Percentiles rank a stretch among this genome's conserved stretches.
Evolutionary conservation across 2,113 vertebrate species (phyloP).

Genomic region (Lophura nycthemera): DNA sequence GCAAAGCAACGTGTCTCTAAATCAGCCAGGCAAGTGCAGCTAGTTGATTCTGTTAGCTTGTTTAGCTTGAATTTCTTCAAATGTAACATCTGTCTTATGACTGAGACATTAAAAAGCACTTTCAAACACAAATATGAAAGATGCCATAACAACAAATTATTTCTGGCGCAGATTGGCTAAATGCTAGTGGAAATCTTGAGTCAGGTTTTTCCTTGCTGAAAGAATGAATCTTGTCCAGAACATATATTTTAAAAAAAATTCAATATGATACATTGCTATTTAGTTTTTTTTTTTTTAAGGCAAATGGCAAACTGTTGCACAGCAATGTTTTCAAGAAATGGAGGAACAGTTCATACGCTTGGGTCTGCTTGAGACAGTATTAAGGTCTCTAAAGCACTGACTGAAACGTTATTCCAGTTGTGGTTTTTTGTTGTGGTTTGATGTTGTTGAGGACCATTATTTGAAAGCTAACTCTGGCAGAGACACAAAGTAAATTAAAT

Average conservation of each 20-base stretch:
- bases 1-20: background rate
- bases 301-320: background rate
- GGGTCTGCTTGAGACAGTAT: background rate
- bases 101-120: background rate
- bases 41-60: background rate
- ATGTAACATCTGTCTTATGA: background rate
- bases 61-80: slow-evolving; percentile 20
- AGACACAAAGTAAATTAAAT: background rate
- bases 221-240: background rate
- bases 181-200: background rate
- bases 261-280: background rate
- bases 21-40: background rate
- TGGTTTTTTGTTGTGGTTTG: background rate
- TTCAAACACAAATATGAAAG: background rate
- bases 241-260: background rate
- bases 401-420: background rate
- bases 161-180: background rate
- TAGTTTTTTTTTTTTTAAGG: background rate
- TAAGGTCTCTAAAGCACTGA: background rate
- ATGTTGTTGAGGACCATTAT: background rate
- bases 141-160: background rate
- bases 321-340: background rate
- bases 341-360: background rate
- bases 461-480: background rate
- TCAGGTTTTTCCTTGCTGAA: background rate